phyloP scores from a whole-genome alignment of 2,888 invertebrate genomes.

The Acrobasis consociella region DNA sequence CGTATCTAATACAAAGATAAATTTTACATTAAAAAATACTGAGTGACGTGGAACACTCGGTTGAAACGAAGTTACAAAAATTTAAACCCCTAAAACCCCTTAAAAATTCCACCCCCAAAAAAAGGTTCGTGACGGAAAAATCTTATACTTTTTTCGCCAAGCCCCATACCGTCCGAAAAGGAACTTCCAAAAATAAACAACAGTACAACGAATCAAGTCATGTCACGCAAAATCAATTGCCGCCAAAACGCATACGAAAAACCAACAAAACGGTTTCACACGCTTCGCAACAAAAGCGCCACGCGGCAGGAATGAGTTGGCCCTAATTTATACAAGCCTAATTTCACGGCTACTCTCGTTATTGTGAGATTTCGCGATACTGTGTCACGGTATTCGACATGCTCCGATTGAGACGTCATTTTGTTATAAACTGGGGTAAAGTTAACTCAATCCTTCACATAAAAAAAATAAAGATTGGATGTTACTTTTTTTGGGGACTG shows the following conservation, averaged over 20 bases:
- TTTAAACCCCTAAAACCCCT: too few relatives aligned
- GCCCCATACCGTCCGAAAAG: too few relatives aligned
- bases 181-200: conserved; percentile 41
- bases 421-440: conserved; percentile 37
- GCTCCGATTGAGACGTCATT: conserved; percentile 67
- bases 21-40: too few relatives aligned
- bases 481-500: neutral
- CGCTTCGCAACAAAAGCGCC: conserved; percentile 63
- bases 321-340: conserved; percentile 72
- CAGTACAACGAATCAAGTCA: conserved; percentile 34
- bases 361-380: conserved; percentile 74
- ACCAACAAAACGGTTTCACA: conserved; percentile 73
- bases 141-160: too few relatives aligned
- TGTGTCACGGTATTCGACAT: conserved; percentile 73
- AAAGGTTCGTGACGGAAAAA: too few relatives aligned
- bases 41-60: too few relatives aligned
- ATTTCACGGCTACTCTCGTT: conserved; percentile 77
- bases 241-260: conserved; percentile 57
- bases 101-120: too few relatives aligned
- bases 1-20: too few relatives aligned
- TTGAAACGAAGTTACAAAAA: too few relatives aligned
- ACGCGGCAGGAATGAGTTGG: conserved; percentile 71
- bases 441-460: too few relatives aligned
- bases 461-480: neutral
- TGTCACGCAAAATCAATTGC: conserved; percentile 64